Percentiles rank a stretch among this genome's conserved stretches.
Conservation (phyloP, 2,888 invertebrate genomes). For the Ochlodes sylvanus region DNA sequence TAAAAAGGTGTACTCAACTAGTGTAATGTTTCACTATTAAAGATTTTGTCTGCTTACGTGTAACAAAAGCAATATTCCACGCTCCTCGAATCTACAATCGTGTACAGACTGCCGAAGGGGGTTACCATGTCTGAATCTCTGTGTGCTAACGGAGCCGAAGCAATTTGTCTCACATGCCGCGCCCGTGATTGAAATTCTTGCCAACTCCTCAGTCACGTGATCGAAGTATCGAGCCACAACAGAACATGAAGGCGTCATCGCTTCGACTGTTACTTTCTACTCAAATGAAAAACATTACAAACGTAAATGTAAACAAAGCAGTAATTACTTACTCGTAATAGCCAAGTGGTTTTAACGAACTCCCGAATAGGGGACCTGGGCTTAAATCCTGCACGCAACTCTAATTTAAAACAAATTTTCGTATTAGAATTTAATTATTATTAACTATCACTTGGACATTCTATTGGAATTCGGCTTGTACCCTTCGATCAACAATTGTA, state of each 20-base stretch:
- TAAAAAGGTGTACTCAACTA: neutral
- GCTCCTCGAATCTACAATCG: constrained; percentile 9
- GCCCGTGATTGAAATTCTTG: constrained; percentile 67
- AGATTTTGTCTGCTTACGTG: neutral
- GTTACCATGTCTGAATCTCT: constrained; percentile 21
- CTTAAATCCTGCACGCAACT: too few relatives aligned
- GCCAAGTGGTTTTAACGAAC: too few relatives aligned
- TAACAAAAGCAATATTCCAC: constrained; percentile 9
- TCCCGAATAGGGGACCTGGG: too few relatives aligned
- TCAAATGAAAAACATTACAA: neutral
- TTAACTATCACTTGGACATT: too few relatives aligned
- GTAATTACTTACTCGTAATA: too few relatives aligned
- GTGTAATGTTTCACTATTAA: neutral
- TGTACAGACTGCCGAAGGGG: constrained; percentile 6
- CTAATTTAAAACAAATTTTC: too few relatives aligned
- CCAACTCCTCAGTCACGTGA: constrained; percentile 41
- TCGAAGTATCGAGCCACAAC: constrained; percentile 22
- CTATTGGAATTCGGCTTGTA: too few relatives aligned
- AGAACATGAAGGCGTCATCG: neutral
- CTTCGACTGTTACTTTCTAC: neutral
- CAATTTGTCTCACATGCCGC: constrained; percentile 60
- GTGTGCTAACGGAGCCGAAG: constrained; percentile 35
- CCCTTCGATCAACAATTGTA: too few relatives aligned
- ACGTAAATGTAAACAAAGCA: neutral
- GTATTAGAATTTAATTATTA: too few relatives aligned